Evolutionary conservation across 2,888 invertebrate species (phyloP), one percentile per base, ranked within the genome.

Genomic region (Caenorhabditis drosophilae): DNA sequence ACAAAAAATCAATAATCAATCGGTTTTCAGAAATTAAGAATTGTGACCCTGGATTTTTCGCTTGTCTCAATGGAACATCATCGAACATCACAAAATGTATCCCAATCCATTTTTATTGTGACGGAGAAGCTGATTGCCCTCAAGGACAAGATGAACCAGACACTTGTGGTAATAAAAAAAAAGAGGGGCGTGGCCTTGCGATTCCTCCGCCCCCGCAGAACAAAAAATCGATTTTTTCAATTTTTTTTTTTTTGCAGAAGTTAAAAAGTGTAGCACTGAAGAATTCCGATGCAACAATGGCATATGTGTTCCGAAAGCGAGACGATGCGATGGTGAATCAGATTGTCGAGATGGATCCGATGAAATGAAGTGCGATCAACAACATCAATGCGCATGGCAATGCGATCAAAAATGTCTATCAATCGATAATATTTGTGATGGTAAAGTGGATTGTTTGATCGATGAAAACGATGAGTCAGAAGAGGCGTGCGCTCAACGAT

Each of bases 391-490:
- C 27, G 41, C 56, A n/a, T 89, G 89, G 84, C 86, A 85, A 38
- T 86, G 87, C 68, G 89, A 89, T 45, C 89, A 89, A 0, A 88
- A 88, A 35, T 92, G 92, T 84, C 90, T 90, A 79, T 88, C 42
- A 23, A 88, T 88, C 42, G 86, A 87, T 34, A 91, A 90, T 90
- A 86, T 89, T 51, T 91, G 91, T 78, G 90, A 90, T 85, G 88
- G 89, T 15, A 87, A 88, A 55, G 87, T 88, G 69, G 91, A 92
- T 84, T 92, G 92, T 80, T 31, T 12, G 31, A 89, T 89, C 84
- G 90, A 91, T 84, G 87, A 87, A 78, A 89, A 89, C 44, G 92
- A 92, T 85, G 92, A 92, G 85, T 83, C 84, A 45, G 88, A 89
- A 84, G 91, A 91, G 84, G 51, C 46, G 25, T 49, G 60, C 46